A percentile compares a stretch with the other conserved stretches of the same genome.
These are phyloP conservation scores for Pangasius sanitwongsei DNA, from an alignment of 2,797 vertebrate species.

Conservation along the genomic window DNA sequence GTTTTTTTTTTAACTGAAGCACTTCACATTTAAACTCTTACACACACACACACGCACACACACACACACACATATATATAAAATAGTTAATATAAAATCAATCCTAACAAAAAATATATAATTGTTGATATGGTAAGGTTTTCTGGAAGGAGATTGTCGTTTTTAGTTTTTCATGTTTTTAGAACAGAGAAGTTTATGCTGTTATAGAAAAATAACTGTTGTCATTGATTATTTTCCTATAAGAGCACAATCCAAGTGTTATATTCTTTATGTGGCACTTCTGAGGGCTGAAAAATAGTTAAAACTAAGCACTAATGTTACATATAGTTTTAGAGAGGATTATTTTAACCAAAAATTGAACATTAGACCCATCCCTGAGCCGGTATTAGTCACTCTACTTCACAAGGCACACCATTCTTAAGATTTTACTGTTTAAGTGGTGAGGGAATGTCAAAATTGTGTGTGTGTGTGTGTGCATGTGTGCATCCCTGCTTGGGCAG, in stretches of 20 bases:
- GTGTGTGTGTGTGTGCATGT: background rate
- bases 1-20: background rate
- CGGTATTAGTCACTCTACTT: background rate
- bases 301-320: background rate
- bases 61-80: too few relatives aligned
- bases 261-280: background rate
- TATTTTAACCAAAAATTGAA: background rate
- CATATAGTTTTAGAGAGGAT: background rate
- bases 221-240: background rate
- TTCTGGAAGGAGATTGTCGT: background rate
- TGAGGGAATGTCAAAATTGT: background rate
- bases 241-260: background rate
- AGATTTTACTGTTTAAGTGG: background rate
- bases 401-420: background rate
- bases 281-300: background rate
- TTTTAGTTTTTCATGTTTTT: too few relatives aligned
- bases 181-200: background rate
- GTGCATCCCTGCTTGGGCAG: fast-evolving
- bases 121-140: background rate
- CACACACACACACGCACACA: too few relatives aligned
- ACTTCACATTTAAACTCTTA: background rate
- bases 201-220: background rate
- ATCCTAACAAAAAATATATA: background rate
- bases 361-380: background rate
- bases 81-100: too few relatives aligned